Evolutionary conservation across 2,888 invertebrate genomes (phyloP).

Genomic region (Lasius platythorax): DNA sequence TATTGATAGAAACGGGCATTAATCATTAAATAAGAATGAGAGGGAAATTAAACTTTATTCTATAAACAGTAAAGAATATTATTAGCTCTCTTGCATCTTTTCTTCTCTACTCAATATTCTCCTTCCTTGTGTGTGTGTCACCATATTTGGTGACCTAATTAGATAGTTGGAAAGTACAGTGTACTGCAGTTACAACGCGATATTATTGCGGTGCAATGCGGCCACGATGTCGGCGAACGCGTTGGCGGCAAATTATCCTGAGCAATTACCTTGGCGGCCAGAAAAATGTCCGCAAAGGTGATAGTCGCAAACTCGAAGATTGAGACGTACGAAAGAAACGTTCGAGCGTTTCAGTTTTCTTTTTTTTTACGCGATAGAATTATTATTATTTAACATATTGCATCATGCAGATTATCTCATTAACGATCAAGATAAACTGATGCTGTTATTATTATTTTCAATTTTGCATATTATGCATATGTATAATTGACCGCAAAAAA

Average conservation of each 20-base stretch:
- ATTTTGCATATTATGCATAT: too few species aligned
- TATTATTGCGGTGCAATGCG: slow-evolving; percentile 47
- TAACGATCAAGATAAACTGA: background rate
- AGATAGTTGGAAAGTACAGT: slow-evolving; percentile 59
- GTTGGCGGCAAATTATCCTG: slow-evolving; percentile 56
- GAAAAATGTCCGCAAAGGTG: slow-evolving; percentile 12
- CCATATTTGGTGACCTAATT: slow-evolving; percentile 24
- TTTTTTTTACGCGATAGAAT: slow-evolving; percentile 23
- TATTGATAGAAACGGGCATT: background rate
- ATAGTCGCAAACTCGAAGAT: background rate
- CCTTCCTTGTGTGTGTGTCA: background rate
- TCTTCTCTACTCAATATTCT: background rate
- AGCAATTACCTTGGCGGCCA: slow-evolving; percentile 51
- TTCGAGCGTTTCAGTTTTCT: background rate
- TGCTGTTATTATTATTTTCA: too few species aligned
- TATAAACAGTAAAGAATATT: background rate
- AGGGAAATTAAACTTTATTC: background rate
- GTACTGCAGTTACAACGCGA: slow-evolving; percentile 26
- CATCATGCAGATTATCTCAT: slow-evolving; percentile 35
- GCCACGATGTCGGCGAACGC: slow-evolving; percentile 33
- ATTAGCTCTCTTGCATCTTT: background rate
- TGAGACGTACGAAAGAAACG: slow-evolving; percentile 5
- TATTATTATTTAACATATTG: slow-evolving; percentile 49
- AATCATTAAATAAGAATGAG: background rate
- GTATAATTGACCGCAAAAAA: too few species aligned